Evolutionary conservation across 92 coral and sea anemone genomes (phyloP).

Genomic region (Chrysogorgia sp.): DNA sequence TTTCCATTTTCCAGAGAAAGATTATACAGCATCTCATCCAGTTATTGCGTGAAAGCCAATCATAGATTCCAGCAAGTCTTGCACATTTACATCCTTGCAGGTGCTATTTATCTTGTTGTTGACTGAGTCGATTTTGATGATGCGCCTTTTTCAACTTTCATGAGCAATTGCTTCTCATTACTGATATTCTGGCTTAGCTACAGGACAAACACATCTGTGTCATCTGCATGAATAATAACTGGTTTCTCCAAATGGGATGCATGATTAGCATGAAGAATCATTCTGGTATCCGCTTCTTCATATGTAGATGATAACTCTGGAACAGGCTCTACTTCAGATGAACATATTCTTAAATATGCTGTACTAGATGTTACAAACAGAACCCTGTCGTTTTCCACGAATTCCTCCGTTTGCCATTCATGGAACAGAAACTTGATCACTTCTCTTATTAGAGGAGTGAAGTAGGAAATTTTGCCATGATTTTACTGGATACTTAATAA

Average conservation of each 20-base stretch:
- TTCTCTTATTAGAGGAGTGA: constrained; percentile 61
- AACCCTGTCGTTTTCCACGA: constrained; percentile 50
- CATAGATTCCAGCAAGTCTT: too few species aligned
- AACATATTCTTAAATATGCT: too few species aligned
- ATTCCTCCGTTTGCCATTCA: constrained; percentile 52
- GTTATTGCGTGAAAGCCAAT: constrained; percentile 57
- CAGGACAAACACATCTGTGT: constrained; percentile 60
- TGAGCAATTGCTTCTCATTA: not conserved
- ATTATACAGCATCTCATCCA: constrained; percentile 63
- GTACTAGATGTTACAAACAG: constrained; percentile 32
- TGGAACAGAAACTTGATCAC: constrained; percentile 56
- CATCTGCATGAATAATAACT: constrained; percentile 57
- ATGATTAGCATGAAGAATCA: constrained; percentile 65
- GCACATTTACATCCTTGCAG: too few species aligned
- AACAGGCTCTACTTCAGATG: not conserved
- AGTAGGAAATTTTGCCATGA: constrained; percentile 59
- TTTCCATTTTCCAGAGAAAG: too few species aligned
- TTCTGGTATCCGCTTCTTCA: constrained; percentile 26
- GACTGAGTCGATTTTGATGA: too few species aligned
- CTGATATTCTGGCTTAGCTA: constrained; percentile 33
- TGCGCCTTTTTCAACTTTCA: constrained; percentile 18
- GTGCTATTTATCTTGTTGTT: constrained; percentile 38
- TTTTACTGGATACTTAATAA: constrained; percentile 55
- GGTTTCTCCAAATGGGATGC: constrained; percentile 50
- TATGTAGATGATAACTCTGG: not conserved